Evolutionary conservation across 2,888 invertebrate species (phyloP).

Genomic region (Troides aeacus): DNA sequence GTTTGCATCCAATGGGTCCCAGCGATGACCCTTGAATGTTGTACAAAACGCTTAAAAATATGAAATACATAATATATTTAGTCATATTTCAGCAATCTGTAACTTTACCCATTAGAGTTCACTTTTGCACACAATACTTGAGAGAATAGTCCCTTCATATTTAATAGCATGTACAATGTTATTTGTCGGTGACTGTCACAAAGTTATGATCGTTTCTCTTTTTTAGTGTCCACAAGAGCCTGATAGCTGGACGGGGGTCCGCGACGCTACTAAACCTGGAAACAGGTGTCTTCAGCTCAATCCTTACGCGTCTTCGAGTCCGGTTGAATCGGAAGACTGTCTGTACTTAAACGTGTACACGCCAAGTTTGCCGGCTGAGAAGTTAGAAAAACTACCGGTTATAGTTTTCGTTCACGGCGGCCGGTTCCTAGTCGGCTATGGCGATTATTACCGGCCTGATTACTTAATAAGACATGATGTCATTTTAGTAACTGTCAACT

Average conservation of each 20-base stretch:
- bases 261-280: conserved; percentile 65
- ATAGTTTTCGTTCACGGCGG: conserved; percentile 81
- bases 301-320: conserved; percentile 53
- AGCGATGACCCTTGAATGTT: too few species aligned
- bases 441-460: conserved; percentile 70
- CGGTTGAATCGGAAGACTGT: conserved; percentile 83
- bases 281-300: conserved; percentile 69
- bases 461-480: conserved; percentile 59
- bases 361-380: conserved; percentile 70
- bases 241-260: conserved; percentile 55
- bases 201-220: neutral
- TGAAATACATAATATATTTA: too few species aligned
- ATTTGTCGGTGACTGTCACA: too few species aligned
- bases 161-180: too few species aligned
- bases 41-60: too few species aligned
- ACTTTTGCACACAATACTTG: too few species aligned
- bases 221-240: conserved; percentile 62
- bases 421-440: conserved; percentile 75
- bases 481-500: conserved; percentile 65
- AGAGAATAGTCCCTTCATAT: too few species aligned
- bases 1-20: too few species aligned
- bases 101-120: too few species aligned
- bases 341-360: conserved; percentile 84
- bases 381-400: conserved; percentile 65
- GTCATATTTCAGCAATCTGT: too few species aligned